These are phyloP conservation scores for Lasiurus cinereus DNA, from an alignment of 2,113 vertebrate genomes.

Conservation along the genomic window DNA sequence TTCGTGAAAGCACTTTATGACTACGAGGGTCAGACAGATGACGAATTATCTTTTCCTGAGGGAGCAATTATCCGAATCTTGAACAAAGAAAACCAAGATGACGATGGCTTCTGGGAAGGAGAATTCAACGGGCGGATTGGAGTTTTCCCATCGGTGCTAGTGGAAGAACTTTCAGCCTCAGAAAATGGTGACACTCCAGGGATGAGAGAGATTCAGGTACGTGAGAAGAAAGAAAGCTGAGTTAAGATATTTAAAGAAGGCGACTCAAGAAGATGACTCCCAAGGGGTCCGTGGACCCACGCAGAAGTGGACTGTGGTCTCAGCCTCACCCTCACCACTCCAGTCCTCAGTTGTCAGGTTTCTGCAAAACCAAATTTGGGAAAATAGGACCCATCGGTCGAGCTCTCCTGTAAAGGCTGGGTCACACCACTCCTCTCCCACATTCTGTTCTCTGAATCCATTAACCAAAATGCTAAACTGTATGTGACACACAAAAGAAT, in stretches of 20 bases:
- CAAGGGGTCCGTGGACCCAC: not conserved
- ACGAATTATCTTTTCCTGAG: constrained; percentile 96
- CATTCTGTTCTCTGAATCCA: not conserved
- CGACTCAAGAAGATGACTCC: not conserved
- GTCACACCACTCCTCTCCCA: not conserved
- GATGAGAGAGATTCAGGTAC: constrained; percentile 89
- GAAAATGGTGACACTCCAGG: constrained; percentile 93
- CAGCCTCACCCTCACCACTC: not conserved
- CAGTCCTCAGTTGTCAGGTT: not conserved
- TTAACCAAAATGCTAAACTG: not conserved
- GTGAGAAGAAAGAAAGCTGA: not conserved
- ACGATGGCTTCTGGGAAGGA: constrained; percentile 99
- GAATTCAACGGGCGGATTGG: constrained; percentile 95
- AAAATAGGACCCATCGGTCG: not conserved
- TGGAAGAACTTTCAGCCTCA: constrained; percentile 93
- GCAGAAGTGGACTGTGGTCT: not conserved
- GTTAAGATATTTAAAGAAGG: not conserved
- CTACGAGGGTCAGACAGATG: constrained; percentile 97
- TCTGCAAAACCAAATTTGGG: not conserved
- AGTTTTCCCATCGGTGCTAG: constrained; percentile 97
- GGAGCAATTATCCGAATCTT: constrained; percentile 97
- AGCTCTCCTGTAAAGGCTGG: not conserved
- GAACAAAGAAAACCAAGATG: constrained; percentile 97
- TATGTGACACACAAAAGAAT: not conserved
- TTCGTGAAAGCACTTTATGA: constrained; percentile 99